Conservation (phyloP, 2,888 invertebrate species). For the Clepsis dumicolana region DNA sequence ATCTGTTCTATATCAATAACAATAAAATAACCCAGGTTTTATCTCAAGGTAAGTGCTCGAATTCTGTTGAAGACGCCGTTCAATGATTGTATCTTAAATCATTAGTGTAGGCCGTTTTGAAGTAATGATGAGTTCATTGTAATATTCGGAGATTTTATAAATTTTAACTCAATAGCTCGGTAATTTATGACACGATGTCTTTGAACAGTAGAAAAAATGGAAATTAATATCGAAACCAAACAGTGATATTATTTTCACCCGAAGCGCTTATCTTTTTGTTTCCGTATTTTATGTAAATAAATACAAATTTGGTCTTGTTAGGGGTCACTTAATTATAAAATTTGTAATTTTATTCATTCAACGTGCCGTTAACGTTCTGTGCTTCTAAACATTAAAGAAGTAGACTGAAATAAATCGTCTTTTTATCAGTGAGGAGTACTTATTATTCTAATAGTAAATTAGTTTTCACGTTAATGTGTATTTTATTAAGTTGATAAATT, state of each 20-base stretch:
- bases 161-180: not conserved
- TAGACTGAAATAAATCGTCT: constrained; percentile 56
- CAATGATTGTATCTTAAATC: constrained; percentile 40
- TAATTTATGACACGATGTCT: not conserved
- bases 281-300: constrained; percentile 55
- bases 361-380: constrained; percentile 45
- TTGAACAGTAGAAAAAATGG: too few relatives aligned
- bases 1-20: constrained; percentile 58
- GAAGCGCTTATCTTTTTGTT: constrained; percentile 46
- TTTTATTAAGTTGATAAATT: constrained; percentile 61
- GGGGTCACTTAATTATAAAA: constrained; percentile 47
- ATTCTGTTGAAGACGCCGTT: constrained; percentile 38
- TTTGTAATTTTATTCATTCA: constrained; percentile 47
- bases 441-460: constrained; percentile 62
- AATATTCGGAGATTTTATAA: constrained; percentile 18
- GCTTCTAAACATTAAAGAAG: constrained; percentile 44
- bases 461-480: constrained; percentile 58
- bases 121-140: constrained; percentile 39
- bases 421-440: constrained; percentile 56
- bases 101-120: constrained; percentile 38
- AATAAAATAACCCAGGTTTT: constrained; percentile 55
- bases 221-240: not conserved
- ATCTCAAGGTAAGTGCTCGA: constrained; percentile 42
- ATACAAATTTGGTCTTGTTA: constrained; percentile 56
- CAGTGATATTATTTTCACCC: not conserved